phyloP scores from a whole-genome alignment of 2,797 vertebrate genomes.

The Spizella passerina region DNA sequence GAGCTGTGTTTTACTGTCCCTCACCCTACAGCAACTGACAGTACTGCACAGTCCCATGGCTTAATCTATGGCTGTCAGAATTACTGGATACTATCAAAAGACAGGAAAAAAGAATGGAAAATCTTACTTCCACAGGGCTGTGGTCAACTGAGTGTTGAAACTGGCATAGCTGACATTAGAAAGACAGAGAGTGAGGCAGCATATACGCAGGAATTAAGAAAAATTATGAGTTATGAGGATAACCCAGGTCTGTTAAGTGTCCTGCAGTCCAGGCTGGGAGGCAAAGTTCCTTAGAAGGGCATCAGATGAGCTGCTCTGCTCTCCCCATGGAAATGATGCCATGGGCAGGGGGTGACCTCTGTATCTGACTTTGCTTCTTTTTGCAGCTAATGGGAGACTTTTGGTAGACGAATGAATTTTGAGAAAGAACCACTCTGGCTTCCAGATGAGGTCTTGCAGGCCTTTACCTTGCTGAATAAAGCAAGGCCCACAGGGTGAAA shows the following conservation, averaged over 20 bases:
- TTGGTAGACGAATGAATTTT: not conserved
- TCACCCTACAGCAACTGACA: not conserved
- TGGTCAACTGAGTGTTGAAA: not conserved
- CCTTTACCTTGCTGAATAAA: not conserved
- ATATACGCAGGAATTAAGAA: not conserved
- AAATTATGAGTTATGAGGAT: not conserved
- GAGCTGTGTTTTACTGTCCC: not conserved
- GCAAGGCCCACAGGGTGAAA: not conserved
- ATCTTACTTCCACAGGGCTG: not conserved
- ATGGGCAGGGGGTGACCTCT: not conserved
- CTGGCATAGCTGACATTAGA: not conserved
- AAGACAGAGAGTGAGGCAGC: not conserved
- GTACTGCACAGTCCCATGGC: not conserved
- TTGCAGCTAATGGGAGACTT: not conserved
- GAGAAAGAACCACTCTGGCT: not conserved
- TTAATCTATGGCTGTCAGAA: not conserved
- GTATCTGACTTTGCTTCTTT: not conserved
- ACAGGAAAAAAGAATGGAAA: constrained; percentile 3
- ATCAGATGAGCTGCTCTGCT: not conserved
- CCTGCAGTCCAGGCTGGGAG: not conserved
- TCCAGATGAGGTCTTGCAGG: not conserved
- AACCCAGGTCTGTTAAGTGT: not conserved
- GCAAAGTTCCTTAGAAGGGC: not conserved
- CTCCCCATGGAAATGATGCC: not conserved
- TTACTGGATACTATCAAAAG: not conserved